phyloP scores from a whole-genome alignment of 2,888 invertebrate genomes.

The Autographa gamma region DNA sequence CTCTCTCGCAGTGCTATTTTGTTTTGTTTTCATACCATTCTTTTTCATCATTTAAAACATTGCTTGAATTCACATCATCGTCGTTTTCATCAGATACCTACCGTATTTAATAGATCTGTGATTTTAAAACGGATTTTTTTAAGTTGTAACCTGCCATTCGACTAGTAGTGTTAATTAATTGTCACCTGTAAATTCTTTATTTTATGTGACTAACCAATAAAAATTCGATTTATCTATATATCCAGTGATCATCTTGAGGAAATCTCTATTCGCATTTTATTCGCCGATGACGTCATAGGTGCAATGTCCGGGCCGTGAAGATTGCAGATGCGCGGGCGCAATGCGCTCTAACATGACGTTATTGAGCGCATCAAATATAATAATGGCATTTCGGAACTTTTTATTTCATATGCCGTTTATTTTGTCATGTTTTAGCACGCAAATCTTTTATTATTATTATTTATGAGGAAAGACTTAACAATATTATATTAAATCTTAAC shows the following conservation, averaged over 20 bases:
- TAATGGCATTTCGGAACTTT: conserved; percentile 55
- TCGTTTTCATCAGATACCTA: no score
- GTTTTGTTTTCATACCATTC: conserved; percentile 29
- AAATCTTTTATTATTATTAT: conserved; percentile 31
- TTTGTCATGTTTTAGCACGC: conserved; percentile 43
- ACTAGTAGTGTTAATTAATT: no score
- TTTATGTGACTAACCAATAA: conserved; percentile 9
- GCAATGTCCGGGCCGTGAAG: conserved; percentile 62
- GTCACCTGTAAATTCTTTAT: no score
- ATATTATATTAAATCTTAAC: no score
- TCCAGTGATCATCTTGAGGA: conserved; percentile 6
- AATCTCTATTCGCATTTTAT: conserved; percentile 52
- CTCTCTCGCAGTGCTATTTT: conserved; percentile 40
- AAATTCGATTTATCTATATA: conserved; percentile 23
- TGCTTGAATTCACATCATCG: no score
- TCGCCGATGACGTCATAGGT: conserved; percentile 62
- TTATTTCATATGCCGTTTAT: conserved; percentile 37
- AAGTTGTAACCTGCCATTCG: no score
- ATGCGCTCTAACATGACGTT: conserved; percentile 43
- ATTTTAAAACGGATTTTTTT: no score
- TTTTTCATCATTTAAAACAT: no score
- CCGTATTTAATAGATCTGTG: no score
- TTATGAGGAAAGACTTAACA: conserved; percentile 6
- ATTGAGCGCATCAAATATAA: conserved; percentile 52
- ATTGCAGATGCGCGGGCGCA: conserved; percentile 62